Base-by-base conservation (phyloP, 2,888 invertebrate species). In the Spisula subtruncata region DNA sequence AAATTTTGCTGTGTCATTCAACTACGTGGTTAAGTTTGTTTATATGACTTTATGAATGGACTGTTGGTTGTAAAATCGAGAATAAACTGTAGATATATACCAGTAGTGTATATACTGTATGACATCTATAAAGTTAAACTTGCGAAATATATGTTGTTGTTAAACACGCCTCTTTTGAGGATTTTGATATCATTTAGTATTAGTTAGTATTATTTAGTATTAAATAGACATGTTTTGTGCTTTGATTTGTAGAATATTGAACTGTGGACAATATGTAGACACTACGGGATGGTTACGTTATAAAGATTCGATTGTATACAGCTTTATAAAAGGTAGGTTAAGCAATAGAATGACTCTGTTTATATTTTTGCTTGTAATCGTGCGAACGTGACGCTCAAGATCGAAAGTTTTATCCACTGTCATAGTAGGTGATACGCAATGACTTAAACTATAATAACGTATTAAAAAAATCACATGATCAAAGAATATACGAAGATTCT, bases 331-430 rank as follows among this genome's bases (percentile, higher is more conserved):
- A 75, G 75, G 75, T 75, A 41, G 41, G 41, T 41, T 5, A 2
- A 41, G 41, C 8, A 75, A 32, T 75, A 75, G 12, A 75, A 75
- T 14, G 25, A 32, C 29, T 18, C 35, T 75, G 75, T 75, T 35
- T 12, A 75, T 35, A 75, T 75, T 80, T 80, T 80, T 54, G 41
- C 80, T 80, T 54, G 56, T 85, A 85, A 80, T 80, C 51, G 25
- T 85, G 85, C 79, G 71, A 48, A 85, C 85, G 85, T 85, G 85
- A 85, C 35, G 6, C n/a, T 5, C n/a, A 56, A 20, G 56, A 48
- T n/a, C 35, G 85, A 80, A 85, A 80, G 80, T 85, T 80, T 85
- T 85, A 48, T 85, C 80, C 51, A 80, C 41, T 80, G 79, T 80
- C 85, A 85, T 56, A 25, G n/a, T 85, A 32, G 56, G 16, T 16